These are phyloP conservation scores for Melanotaenia boesemani DNA, from an alignment of 2,797 vertebrate species.

Conservation along the genomic window DNA sequence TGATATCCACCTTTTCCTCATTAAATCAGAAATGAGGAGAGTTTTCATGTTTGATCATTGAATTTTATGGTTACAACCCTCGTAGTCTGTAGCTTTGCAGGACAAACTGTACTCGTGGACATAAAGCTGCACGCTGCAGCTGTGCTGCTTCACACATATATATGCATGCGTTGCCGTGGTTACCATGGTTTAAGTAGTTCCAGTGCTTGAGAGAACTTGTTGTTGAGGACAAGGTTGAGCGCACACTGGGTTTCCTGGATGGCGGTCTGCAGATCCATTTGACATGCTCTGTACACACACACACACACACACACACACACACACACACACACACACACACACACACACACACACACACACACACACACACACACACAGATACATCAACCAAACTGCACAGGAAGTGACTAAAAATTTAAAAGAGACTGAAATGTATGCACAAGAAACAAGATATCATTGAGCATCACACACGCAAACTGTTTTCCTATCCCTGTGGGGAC, in stretches of 20 bases:
- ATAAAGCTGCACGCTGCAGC: no score
- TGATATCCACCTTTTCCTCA: no score
- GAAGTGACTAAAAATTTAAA: constrained; percentile 4
- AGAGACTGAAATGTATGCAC: no score
- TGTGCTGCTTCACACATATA: no score
- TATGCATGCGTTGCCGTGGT: constrained; percentile 23
- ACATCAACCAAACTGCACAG: not conserved
- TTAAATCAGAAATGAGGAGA: no score
- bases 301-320: constrained; percentile 27
- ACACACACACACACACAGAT: constrained; percentile 14
- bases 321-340: constrained; percentile 33
- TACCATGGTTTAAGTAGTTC: constrained; percentile 94
- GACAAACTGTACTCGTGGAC: no score
- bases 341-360: constrained; percentile 23
- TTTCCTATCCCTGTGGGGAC: not conserved
- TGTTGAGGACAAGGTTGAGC: constrained; percentile 92
- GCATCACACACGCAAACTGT: not conserved
- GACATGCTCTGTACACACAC: constrained; percentile 81
- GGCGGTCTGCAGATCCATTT: constrained; percentile 90
- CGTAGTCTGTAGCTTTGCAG: no score
- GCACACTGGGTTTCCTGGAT: constrained; percentile 92
- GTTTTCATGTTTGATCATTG: no score
- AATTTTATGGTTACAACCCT: no score
- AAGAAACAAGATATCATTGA: no score
- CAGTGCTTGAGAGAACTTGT: constrained; percentile 94